Conservation (phyloP, 2,113 vertebrate genomes). For the Nesogale talazaci region DNA sequence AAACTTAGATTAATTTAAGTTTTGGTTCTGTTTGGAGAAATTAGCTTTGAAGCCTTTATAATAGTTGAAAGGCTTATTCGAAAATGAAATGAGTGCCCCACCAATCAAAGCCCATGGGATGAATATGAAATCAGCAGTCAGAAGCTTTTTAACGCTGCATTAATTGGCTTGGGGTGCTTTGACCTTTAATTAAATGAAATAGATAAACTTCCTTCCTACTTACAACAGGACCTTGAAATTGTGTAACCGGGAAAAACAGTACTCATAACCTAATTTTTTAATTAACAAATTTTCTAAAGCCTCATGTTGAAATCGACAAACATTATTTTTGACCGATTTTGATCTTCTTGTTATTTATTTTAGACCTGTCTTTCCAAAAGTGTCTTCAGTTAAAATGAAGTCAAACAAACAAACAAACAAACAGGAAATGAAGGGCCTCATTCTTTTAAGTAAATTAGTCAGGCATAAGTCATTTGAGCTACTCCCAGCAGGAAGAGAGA, state of each 20-base stretch:
- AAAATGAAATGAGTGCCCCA: conserved; percentile 11
- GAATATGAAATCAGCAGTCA: background rate
- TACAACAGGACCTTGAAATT: conserved; percentile 74
- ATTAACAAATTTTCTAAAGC: conserved; percentile 75
- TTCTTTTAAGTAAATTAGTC: conserved; percentile 4
- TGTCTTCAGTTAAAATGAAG: conserved; percentile 35
- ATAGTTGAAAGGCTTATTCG: background rate
- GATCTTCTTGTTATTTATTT: background rate
- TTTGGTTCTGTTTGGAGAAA: background rate
- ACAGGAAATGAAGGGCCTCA: background rate
- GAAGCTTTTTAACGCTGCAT: conserved; percentile 59
- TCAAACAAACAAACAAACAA: background rate
- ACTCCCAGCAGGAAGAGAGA: background rate
- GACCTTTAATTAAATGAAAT: conserved; percentile 81
- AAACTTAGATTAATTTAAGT: background rate
- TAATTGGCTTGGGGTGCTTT: conserved; percentile 70
- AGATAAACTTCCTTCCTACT: conserved; percentile 73
- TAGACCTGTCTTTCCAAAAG: background rate
- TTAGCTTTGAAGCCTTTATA: background rate
- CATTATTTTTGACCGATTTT: conserved; percentile 57
- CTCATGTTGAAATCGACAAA: conserved; percentile 64
- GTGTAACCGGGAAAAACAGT: conserved; percentile 67
- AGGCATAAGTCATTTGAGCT: background rate
- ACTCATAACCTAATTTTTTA: conserved; percentile 69
- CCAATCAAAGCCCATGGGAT: background rate